Percentiles rank a stretch among this genome's conserved stretches.
These are phyloP conservation scores for Pomatostomus ruficeps DNA, from an alignment of 2,113 vertebrate genomes.

Conservation along the genomic window DNA sequence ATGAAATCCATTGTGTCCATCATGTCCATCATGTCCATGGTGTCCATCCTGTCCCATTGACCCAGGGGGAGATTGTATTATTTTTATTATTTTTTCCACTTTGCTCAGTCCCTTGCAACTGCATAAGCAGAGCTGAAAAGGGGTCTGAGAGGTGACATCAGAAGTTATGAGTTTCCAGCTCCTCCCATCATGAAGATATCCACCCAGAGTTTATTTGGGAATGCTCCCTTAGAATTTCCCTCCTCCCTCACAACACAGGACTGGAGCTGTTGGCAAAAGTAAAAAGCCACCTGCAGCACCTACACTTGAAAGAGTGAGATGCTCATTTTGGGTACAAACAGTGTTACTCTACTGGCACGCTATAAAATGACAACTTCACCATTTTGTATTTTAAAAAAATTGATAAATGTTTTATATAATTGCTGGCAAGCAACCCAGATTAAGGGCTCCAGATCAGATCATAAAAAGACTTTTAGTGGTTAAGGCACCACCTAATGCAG, in stretches of 20 bases:
- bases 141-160: background rate
- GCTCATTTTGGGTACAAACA: background rate
- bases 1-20: background rate
- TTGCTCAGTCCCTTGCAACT: background rate
- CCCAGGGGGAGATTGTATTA: background rate
- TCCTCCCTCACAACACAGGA: background rate
- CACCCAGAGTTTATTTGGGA: background rate
- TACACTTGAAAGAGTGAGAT: background rate
- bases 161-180: background rate
- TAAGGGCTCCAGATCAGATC: background rate
- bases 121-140: background rate
- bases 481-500: background rate
- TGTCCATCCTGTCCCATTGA: too few relatives aligned
- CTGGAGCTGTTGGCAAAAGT: background rate
- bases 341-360: background rate
- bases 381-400: background rate
- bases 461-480: background rate
- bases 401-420: background rate
- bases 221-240: background rate
- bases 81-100: accelerated
- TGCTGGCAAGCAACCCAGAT: background rate
- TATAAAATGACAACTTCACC: background rate
- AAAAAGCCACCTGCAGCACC: background rate
- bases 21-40: accelerated
- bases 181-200: background rate